Base-by-base conservation (phyloP, 2,797 vertebrate genomes). In the Cercopithecus mitis region DNA sequence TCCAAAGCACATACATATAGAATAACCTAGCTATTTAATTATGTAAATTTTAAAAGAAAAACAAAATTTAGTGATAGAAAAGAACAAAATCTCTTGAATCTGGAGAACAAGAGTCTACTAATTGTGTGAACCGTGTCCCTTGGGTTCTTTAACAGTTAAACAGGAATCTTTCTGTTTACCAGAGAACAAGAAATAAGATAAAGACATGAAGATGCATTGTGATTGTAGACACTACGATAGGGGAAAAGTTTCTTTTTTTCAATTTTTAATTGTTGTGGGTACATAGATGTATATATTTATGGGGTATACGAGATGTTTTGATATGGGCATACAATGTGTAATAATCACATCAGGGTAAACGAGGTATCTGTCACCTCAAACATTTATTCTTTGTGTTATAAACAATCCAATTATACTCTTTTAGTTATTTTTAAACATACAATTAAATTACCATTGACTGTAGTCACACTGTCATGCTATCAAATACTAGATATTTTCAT, bases 71-170 rank as follows among this genome's bases (percentile, higher is more conserved):
- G 36, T 55, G 13, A 81, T 52, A 39, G n/a, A 39, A 72, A 72
- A 39, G 20, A 52, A 94, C 27, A 80, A 84, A 72, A 93, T 89
- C 75, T 86, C 30, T 87, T 79, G 30, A n/a, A 13, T 89, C 75
- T 90, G 19, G 9, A 55, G 75, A 73, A 76, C 22, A 84, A 36
- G 79, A 36, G 15, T 57, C 43, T 89, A 24, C 73, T 88, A 57
- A 52, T 82, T 57, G 33, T 88, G 39, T 70, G 57, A 92, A 72
- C 52, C 81, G 76, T 87, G 61, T 50, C 55, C 70, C 47, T 92
- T 70, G 64, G 22, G 75, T 95, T 91, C 50, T 64, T 94, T 75
- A 91, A 92, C 36, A 77, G 47, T 72, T 57, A 92, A 96, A 52
- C 72, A 50, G 55, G 27, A 81, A 43, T 80, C 76, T 84, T 91